These are phyloP conservation scores for Zaprionus lineosus DNA, from an alignment of 2,888 invertebrate species.

Conservation along the genomic window DNA sequence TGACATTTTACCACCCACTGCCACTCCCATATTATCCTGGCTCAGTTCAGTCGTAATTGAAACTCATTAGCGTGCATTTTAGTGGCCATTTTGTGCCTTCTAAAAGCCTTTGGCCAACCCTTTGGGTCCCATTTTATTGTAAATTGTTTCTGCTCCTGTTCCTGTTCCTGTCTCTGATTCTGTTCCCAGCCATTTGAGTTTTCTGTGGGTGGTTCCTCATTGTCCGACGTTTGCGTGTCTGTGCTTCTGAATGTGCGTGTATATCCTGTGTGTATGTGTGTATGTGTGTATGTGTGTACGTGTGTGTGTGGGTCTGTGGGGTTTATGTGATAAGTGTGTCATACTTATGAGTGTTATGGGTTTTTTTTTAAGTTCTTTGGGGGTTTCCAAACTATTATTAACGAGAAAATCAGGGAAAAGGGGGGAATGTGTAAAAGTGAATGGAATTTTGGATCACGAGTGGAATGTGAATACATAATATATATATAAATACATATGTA, in stretches of 20 bases:
- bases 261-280: no score
- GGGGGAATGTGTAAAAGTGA: no score
- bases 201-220: conserved; percentile 20
- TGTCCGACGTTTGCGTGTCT: neutral
- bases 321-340: conserved; percentile 77
- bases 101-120: conserved; percentile 56
- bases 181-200: conserved; percentile 21
- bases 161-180: neutral
- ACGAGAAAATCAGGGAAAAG: neutral
- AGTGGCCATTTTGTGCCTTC: conserved; percentile 64
- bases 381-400: conserved; percentile 35
- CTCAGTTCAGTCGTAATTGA: conserved; percentile 65
- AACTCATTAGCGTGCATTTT: conserved; percentile 78
- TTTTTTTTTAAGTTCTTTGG: conserved; percentile 28
- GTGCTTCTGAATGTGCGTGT: no score
- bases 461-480: no score
- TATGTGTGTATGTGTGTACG: conserved; percentile 19
- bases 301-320: conserved; percentile 46
- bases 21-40: neutral
- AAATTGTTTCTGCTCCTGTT: neutral
- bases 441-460: no score
- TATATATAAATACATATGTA: no score
- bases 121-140: conserved; percentile 36
- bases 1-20: no score
- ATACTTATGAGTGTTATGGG: conserved; percentile 65